Conservation (phyloP, 1,140 invertebrate species). For the Megalonaias nervosa region DNA sequence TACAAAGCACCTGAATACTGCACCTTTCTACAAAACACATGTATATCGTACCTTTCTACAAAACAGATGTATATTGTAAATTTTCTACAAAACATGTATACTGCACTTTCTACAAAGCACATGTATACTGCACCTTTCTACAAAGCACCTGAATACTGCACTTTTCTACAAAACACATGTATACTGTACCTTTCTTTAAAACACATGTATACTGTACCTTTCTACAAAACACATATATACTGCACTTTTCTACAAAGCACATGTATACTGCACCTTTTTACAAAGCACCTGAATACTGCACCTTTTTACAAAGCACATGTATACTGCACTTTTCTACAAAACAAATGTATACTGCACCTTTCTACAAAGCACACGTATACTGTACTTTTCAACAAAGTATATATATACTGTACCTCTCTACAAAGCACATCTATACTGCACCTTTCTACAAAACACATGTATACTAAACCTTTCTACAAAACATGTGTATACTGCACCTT, state of each 20-base stretch:
- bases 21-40: conserved; percentile 53
- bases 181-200: conserved; percentile 52
- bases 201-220: conserved; percentile 48
- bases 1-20: not conserved
- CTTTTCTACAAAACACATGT: conserved; percentile 48
- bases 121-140: conserved; percentile 53
- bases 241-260: conserved; percentile 52
- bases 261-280: conserved; percentile 53
- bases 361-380: conserved; percentile 17
- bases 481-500: no score
- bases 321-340: conserved; percentile 53
- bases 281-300: conserved; percentile 19
- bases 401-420: no score
- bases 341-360: conserved; percentile 48
- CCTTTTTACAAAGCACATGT: conserved; percentile 47
- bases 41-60: conserved; percentile 53
- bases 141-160: conserved; percentile 18
- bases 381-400: conserved; percentile 58
- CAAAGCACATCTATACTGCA: conserved; percentile 17
- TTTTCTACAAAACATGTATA: conserved; percentile 56
- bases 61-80: no score
- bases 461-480: conserved; percentile 53
- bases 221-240: conserved; percentile 18
- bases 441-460: conserved; percentile 48
- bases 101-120: conserved; percentile 59